Conservation (phyloP, 2,888 invertebrate species). For the Hirtodrosophila histrioides region DNA sequence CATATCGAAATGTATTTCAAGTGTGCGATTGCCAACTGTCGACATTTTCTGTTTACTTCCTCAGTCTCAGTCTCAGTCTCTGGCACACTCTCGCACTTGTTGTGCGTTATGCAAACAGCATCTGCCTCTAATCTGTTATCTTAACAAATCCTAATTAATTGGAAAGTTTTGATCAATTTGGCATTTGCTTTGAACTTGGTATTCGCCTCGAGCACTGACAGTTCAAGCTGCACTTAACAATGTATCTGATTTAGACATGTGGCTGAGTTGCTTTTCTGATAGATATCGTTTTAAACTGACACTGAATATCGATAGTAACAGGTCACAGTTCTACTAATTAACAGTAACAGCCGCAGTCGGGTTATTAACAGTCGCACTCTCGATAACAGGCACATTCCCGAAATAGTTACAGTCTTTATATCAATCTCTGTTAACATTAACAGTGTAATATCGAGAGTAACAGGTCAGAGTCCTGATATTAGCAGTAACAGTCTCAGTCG, state of each 20-base stretch:
- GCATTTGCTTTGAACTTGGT: conserved; percentile 2
- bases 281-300: too few relatives aligned
- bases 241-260: not conserved
- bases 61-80: conserved; percentile 5
- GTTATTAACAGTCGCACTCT: too few relatives aligned
- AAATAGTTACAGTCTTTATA: too few relatives aligned
- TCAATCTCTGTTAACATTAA: too few relatives aligned
- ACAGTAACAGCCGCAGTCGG: too few relatives aligned
- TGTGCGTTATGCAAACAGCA: conserved; percentile 16
- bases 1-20: conserved; percentile 55
- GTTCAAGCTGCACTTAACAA: conserved; percentile 14
- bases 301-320: too few relatives aligned
- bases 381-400: too few relatives aligned
- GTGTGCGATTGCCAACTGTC: conserved; percentile 49
- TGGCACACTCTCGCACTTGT: not conserved
- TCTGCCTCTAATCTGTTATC: conserved; percentile 4
- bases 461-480: too few relatives aligned
- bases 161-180: conserved; percentile 4
- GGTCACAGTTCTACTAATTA: too few relatives aligned
- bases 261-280: too few relatives aligned
- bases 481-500: too few relatives aligned
- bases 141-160: conserved; percentile 13
- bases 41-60: conserved; percentile 28
- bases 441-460: too few relatives aligned
- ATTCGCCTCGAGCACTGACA: conserved; percentile 4